Conservation (phyloP, 2,113 vertebrate genomes). For the Acanthisitta chloris region DNA sequence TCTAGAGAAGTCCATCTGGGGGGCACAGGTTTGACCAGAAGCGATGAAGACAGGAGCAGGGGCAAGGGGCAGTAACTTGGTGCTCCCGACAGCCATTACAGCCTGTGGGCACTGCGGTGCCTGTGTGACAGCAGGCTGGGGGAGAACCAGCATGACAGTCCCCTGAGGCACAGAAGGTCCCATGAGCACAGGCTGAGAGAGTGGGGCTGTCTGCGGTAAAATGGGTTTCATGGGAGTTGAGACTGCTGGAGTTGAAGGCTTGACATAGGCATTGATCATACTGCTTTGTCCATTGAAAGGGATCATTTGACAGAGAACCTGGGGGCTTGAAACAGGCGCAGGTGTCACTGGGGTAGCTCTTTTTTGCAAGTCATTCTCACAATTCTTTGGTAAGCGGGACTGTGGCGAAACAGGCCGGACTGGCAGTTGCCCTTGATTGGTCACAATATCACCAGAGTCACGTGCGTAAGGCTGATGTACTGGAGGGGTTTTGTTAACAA, state of each 20-base stretch:
- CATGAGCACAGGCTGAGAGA: constrained; percentile 82
- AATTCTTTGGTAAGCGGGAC: constrained; percentile 59
- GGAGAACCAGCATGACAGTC: constrained; percentile 93
- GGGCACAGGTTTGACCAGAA: constrained; percentile 73
- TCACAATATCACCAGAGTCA: neutral
- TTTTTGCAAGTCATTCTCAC: constrained; percentile 66
- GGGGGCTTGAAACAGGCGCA: constrained; percentile 73
- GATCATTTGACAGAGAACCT: constrained; percentile 90
- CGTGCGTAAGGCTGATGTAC: constrained; percentile 19
- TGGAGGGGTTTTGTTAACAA: neutral
- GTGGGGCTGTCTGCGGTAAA: constrained; percentile 73
- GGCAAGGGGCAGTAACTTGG: constrained; percentile 91
- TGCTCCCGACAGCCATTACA: constrained; percentile 84
- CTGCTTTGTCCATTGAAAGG: constrained; percentile 79
- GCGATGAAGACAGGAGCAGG: constrained; percentile 89
- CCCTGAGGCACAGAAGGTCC: constrained; percentile 85
- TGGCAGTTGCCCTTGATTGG: constrained; percentile 22
- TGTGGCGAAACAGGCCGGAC: neutral
- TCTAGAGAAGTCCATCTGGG: constrained; percentile 89
- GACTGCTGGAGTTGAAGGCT: constrained; percentile 74
- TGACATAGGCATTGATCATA: constrained; percentile 85
- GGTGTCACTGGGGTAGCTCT: constrained; percentile 62
- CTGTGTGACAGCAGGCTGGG: constrained; percentile 78
- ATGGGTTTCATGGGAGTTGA: constrained; percentile 72
- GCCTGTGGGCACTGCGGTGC: constrained; percentile 66